phyloP scores from a whole-genome alignment of 1,140 invertebrate genomes.

The Choristoneura fumiferana region DNA sequence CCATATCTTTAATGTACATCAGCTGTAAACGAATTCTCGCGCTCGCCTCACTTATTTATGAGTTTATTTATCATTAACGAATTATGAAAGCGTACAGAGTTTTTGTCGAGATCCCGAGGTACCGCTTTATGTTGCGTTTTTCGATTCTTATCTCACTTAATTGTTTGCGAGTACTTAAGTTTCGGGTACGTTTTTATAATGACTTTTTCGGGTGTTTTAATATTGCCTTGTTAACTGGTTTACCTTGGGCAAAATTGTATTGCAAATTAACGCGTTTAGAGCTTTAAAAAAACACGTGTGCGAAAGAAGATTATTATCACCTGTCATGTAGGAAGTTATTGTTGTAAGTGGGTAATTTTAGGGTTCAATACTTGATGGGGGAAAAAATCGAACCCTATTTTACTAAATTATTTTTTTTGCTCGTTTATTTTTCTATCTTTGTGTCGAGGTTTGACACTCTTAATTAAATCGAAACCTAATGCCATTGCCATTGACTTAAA shows the following conservation, averaged over 20 bases:
- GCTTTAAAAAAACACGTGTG: too few species aligned
- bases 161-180: constrained; percentile 17
- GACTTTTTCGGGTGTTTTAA: constrained; percentile 17
- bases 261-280: neutral
- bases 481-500: too few species aligned
- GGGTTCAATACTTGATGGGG: too few species aligned
- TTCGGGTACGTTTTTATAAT: constrained; percentile 15
- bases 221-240: constrained; percentile 14
- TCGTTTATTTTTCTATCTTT: too few species aligned
- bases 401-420: too few species aligned
- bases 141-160: constrained; percentile 21
- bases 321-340: too few species aligned
- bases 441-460: too few species aligned
- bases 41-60: constrained; percentile 70
- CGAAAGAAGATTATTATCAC: too few species aligned
- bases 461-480: too few species aligned
- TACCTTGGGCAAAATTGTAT: constrained; percentile 4
- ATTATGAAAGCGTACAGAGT: constrained; percentile 70
- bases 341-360: too few species aligned
- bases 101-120: constrained; percentile 38
- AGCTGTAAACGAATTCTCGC: constrained; percentile 75
- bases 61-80: constrained; percentile 80
- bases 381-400: too few species aligned
- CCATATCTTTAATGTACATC: constrained; percentile 76
- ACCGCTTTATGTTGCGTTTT: constrained; percentile 38